Evolutionary conservation across 2,888 invertebrate species (phyloP), one percentile per base, ranked within the genome.

Genomic region (Ormyrus labotus): DNA sequence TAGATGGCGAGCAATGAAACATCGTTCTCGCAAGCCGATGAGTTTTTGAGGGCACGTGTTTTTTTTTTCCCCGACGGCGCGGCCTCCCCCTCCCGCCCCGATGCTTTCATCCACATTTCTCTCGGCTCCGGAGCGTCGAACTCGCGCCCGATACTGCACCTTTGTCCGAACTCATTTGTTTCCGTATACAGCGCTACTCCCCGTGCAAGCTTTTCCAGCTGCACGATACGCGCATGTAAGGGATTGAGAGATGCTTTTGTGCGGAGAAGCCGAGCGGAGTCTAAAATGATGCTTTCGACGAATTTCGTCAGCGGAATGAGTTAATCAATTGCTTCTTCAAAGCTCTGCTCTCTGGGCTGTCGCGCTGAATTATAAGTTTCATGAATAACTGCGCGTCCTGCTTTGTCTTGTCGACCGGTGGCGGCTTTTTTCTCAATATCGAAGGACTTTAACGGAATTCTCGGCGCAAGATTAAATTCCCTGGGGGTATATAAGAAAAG

Each of bases 131-230:
- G 34, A 34, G 34, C 34, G 34, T 34, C 34, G 7, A 34, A 45
- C 13, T 6, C 13, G 76, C 53, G 34, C 53, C 34, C 55, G 34
- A 34, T 34, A 4, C 34, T 34, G 48, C 3, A 68, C 73, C 63
- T 74, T 79, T 73, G 63, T 69, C 63, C 68, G 68, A 73, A 73
- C 73, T 79, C 79, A 74, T 79, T 79, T 74, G 79, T 79, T 74
- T 69, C 73, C 71, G 71, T 6, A 19, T 6, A 19, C 34, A 68
- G 63, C n/a, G 4, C 34, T 13, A 65, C 13, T 13, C 70, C 63
- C 63, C 51, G 64, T 34, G 50, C 47, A 0, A 34, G 13, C 58
- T 74, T 69, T 74, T 74, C 69, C 79, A 78, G 51, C n/a, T 11
- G 34, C 58, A 53, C 70, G 34, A 34, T 34, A 53, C 67, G 48